phyloP scores from a whole-genome alignment of 2,888 invertebrate genomes.

The Thereva nobilitata region DNA sequence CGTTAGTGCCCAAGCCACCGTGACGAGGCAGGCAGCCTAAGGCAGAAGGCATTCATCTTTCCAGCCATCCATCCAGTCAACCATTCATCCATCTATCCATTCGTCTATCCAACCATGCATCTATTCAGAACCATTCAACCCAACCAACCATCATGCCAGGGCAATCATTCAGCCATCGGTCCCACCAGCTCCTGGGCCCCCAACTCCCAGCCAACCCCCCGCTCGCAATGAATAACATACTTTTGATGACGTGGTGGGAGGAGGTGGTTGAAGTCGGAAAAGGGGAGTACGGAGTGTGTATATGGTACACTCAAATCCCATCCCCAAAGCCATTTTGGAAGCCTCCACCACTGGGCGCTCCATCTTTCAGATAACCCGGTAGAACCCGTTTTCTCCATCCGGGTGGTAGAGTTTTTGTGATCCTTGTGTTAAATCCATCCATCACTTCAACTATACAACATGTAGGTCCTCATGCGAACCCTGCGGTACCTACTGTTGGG shows the following conservation, averaged over 20 bases:
- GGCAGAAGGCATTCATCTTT: conserved; percentile 39
- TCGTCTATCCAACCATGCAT: conserved; percentile 40
- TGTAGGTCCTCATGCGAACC: conserved; percentile 33
- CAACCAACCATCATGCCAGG: conserved; percentile 40
- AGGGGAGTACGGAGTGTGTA: background rate
- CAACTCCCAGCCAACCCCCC: conserved; percentile 17
- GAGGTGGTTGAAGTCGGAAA: background rate
- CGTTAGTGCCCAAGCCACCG: conserved; percentile 34
- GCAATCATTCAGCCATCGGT: conserved; percentile 41
- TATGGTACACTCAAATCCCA: conserved; percentile 12
- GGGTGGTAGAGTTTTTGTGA: conserved; percentile 26
- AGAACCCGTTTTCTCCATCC: conserved; percentile 18
- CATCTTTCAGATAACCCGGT: conserved; percentile 32
- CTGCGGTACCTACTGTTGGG: conserved; percentile 17
- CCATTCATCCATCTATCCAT: conserved; percentile 38
- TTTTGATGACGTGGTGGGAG: conserved; percentile 5
- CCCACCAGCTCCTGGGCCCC: background rate
- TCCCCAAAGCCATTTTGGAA: conserved; percentile 3
- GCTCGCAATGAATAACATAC: conserved; percentile 39
- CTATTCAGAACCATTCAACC: conserved; percentile 42
- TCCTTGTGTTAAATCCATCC: conserved; percentile 39
- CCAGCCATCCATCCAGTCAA: conserved; percentile 35
- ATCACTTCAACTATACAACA: conserved; percentile 36
- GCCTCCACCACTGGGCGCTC: conserved; percentile 16
- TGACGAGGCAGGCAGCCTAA: conserved; percentile 33